phyloP scores from a whole-genome alignment of 1,140 invertebrate genomes.

The Portunus trituberculatus region DNA sequence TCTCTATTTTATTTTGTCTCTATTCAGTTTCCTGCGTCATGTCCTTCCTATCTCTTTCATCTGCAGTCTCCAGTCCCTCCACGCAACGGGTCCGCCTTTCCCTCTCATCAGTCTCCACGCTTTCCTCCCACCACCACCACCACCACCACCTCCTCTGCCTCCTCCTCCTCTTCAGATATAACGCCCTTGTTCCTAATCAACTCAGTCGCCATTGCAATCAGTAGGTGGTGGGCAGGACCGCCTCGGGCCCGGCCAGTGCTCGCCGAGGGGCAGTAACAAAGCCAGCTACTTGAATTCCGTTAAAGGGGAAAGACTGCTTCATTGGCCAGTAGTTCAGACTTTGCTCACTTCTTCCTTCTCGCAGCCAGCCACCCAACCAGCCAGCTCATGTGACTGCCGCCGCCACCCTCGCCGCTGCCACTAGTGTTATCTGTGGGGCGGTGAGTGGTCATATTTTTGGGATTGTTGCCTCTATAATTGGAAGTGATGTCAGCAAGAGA shows the following conservation, averaged over 20 bases:
- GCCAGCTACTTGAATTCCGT: conserved; percentile 8
- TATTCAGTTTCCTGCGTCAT: background rate
- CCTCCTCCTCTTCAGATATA: background rate
- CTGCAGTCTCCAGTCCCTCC: background rate
- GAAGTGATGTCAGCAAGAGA: too few species aligned
- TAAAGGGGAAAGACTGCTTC: background rate
- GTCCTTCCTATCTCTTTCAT: background rate
- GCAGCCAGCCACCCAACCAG: too few species aligned
- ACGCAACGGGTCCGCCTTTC: background rate
- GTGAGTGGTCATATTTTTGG: too few species aligned
- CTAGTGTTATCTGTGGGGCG: background rate
- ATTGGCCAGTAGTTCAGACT: background rate
- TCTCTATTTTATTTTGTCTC: background rate
- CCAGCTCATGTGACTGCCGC: background rate
- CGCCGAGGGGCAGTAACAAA: background rate
- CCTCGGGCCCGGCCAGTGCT: background rate
- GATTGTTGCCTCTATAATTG: too few species aligned
- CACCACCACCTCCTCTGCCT: background rate
- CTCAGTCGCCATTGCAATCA: background rate
- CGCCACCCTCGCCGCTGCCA: background rate
- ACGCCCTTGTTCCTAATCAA: conserved; percentile 7
- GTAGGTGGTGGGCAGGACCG: background rate
- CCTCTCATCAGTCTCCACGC: background rate
- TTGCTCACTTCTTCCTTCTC: background rate
- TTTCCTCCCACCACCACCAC: background rate